These are phyloP conservation scores for Notiomystis cincta DNA, from an alignment of 2,113 vertebrate species.

Conservation along the genomic window DNA sequence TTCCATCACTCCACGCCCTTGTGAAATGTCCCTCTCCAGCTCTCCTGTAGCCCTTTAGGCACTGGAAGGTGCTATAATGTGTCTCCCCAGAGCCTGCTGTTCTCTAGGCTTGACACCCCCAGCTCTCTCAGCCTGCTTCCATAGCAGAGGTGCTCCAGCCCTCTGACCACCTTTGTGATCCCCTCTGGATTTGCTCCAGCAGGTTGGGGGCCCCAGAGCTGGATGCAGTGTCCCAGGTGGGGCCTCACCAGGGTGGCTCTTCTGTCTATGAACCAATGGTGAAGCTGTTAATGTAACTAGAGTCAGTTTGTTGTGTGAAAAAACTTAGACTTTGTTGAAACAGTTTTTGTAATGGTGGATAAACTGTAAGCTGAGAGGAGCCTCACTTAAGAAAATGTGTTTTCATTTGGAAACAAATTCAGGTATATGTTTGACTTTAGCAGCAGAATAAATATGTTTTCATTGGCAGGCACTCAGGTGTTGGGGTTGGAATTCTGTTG, in stretches of 20 bases:
- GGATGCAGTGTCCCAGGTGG: background rate
- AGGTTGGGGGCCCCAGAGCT: background rate
- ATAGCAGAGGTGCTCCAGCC: background rate
- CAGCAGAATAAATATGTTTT: background rate
- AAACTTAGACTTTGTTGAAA: background rate
- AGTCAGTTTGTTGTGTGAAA: background rate
- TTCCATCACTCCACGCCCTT: background rate
- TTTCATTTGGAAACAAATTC: background rate
- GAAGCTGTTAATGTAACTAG: background rate
- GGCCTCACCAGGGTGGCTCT: background rate
- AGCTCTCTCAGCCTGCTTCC: background rate
- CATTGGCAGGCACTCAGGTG: background rate
- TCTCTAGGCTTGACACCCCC: background rate
- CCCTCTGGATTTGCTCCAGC: background rate
- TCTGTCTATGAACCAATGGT: no score
- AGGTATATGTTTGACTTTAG: background rate
- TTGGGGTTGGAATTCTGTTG: background rate
- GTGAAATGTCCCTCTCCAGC: background rate
- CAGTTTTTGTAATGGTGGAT: background rate
- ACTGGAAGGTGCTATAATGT: background rate
- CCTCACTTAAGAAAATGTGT: background rate
- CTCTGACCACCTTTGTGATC: background rate
- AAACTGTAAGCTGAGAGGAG: background rate
- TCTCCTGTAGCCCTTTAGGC: background rate
- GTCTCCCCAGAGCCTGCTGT: background rate